Conservation (phyloP, 2,888 invertebrate genomes). For the Lasioglossum pauxillum region DNA sequence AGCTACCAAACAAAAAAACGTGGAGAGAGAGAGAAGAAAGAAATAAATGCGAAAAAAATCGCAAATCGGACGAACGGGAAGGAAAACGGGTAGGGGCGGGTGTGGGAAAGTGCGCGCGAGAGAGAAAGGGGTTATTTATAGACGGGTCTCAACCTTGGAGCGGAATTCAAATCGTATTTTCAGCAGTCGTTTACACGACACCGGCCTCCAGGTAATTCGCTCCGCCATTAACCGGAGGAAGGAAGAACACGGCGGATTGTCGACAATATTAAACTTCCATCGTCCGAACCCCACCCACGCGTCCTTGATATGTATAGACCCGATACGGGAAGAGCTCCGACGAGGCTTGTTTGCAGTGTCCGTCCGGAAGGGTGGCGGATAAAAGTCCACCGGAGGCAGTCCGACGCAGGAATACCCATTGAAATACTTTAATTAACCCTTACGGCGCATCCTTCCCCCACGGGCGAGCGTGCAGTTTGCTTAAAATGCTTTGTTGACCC, state of each 20-base stretch:
- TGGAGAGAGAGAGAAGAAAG: neutral
- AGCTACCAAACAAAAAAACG: neutral
- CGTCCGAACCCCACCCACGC: conserved; percentile 25
- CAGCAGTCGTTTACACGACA: conserved; percentile 54
- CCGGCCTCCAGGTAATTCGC: conserved; percentile 53
- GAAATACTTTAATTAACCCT: conserved; percentile 80
- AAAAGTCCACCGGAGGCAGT: conserved; percentile 73
- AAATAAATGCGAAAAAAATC: neutral
- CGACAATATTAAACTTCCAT: conserved; percentile 69
- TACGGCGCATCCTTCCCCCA: conserved; percentile 57
- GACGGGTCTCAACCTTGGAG: conserved; percentile 11
- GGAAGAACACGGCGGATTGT: conserved; percentile 59
- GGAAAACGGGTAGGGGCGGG: neutral
- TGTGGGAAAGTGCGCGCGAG: neutral
- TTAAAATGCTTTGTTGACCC: conserved; percentile 64
- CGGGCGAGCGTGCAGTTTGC: conserved; percentile 63
- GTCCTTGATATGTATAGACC: conserved; percentile 62
- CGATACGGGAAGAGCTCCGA: conserved; percentile 64
- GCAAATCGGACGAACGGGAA: neutral
- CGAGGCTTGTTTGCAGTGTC: conserved; percentile 76
- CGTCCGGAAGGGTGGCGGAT: conserved; percentile 70
- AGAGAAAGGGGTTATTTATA: conserved; percentile 38
- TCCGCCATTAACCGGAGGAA: conserved; percentile 23
- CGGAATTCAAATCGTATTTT: conserved; percentile 58
- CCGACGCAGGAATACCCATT: conserved; percentile 73